phyloP scores from a whole-genome alignment of 2,888 invertebrate species.

The Leucophenga maculata region DNA sequence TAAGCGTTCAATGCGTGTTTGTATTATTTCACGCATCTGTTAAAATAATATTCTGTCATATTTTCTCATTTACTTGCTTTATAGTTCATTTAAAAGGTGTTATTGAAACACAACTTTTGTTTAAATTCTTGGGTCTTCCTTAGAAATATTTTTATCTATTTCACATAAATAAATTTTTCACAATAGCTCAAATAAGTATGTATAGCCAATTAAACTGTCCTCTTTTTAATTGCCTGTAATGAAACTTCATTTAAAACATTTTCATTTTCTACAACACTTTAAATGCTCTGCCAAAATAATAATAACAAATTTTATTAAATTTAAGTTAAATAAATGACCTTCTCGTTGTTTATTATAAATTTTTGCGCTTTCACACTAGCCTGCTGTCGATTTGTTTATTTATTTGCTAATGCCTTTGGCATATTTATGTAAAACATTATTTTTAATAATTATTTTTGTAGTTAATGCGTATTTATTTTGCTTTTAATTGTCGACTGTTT shows the following conservation, averaged over 20 bases:
- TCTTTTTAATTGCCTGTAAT: no score
- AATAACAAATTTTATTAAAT: conserved; percentile 17
- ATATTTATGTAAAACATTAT: conserved; percentile 16
- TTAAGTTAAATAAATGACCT: neutral
- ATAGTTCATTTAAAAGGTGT: neutral
- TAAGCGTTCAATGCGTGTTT: neutral
- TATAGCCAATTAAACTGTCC: no score
- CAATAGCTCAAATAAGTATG: no score
- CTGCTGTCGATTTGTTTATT: conserved; percentile 26
- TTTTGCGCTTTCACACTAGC: neutral
- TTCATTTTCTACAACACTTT: neutral
- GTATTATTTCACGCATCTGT: neutral
- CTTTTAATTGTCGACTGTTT: conserved; percentile 43
- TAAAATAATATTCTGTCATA: neutral
- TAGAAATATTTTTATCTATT: no score
- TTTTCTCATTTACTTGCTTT: neutral
- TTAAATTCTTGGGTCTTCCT: no score
- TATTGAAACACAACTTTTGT: neutral
- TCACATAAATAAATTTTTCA: no score
- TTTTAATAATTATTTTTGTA: conserved; percentile 25
- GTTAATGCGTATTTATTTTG: conserved; percentile 35
- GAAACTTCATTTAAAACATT: neutral
- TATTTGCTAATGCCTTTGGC: conserved; percentile 22
- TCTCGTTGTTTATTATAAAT: neutral
- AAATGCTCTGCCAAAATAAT: neutral